Conservation (phyloP, 37 sponge, comb jelly and placozoan genomes). For the Oscarella lobularis region DNA sequence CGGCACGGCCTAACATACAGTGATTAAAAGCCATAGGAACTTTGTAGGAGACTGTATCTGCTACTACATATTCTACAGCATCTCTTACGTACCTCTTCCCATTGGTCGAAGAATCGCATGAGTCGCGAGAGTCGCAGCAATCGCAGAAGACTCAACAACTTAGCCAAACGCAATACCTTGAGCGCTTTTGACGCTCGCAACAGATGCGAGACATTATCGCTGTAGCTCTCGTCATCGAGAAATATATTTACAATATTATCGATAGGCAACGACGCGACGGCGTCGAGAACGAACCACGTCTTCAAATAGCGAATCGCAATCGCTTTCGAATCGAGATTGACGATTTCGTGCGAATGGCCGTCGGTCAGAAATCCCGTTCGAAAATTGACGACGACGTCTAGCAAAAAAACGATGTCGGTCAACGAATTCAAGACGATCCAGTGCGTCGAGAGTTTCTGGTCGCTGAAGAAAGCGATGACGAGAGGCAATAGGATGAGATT, state of each 20-base stretch:
- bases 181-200: constrained; percentile 25
- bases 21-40: too few species aligned
- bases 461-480: constrained; percentile 34
- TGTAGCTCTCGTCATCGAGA: background rate
- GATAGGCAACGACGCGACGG: constrained; percentile 33
- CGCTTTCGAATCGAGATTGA: constrained; percentile 19
- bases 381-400: constrained; percentile 41
- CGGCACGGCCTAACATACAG: too few species aligned
- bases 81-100: constrained; percentile 44
- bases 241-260: constrained; percentile 28
- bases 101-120: constrained; percentile 29
- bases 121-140: constrained; percentile 24
- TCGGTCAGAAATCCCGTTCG: constrained; percentile 28
- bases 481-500: constrained; percentile 14
- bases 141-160: constrained; percentile 36
- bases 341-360: background rate
- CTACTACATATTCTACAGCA: too few species aligned
- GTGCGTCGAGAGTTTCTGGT: constrained; percentile 8
- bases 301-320: constrained; percentile 22
- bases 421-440: constrained; percentile 34
- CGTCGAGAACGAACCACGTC: constrained; percentile 33
- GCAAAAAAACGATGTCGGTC: constrained; percentile 36
- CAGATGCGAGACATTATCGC: background rate
- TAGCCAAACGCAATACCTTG: constrained; percentile 22
- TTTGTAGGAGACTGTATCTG: too few species aligned